Evolutionary conservation across 2,888 invertebrate genomes (phyloP), one percentile per base, ranked within the genome.

Genomic region (Aspidiotus rigidus): DNA sequence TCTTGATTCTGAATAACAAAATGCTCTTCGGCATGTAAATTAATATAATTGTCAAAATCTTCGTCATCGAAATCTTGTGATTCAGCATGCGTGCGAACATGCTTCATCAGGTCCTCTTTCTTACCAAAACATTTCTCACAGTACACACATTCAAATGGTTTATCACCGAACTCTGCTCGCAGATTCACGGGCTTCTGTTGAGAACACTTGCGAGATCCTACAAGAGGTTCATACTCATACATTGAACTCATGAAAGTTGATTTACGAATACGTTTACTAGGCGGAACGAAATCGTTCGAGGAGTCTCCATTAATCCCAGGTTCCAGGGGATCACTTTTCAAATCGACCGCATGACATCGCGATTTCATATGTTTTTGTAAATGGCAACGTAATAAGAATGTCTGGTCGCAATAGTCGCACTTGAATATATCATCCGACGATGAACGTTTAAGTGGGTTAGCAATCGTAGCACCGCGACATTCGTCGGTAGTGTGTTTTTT

Each of bases 111-210:
- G 7, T 49, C 17, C 13, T 60, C 53, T 49, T 60, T 67, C 9
- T 28, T n/a, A 5, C 17, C n/a, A 39, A 67, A 67, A 39, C 67
- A 49, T 60, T 67, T 67, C 16, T 67, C 59, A 59, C 67, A 67
- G 39, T 57, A 67, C 17, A 44, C 28, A 13, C 67, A 67, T 49
- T 67, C 67, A 40, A 53, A 67, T 8, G 67, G 67, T 40, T 49
- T 60, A 5, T 5, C 44, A 2, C 28, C 44, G 44, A 49, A 44
- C 7, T 63, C 49, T 13, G 40, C 1, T 3, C 8, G 11, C 8
- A 8, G 44, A 16, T n/a, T 44, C 16, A 11, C 39, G 62, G 44
- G n/a, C 49, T 15, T 10, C 55, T 64, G 64, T n/a, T 13, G 53
- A 53, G 56, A 55, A n/a, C 49, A 49, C 6, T 49, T 49, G 49